These are phyloP conservation scores for Yponomeuta cagnagella DNA, from an alignment of 2,888 invertebrate species.

Conservation along the genomic window DNA sequence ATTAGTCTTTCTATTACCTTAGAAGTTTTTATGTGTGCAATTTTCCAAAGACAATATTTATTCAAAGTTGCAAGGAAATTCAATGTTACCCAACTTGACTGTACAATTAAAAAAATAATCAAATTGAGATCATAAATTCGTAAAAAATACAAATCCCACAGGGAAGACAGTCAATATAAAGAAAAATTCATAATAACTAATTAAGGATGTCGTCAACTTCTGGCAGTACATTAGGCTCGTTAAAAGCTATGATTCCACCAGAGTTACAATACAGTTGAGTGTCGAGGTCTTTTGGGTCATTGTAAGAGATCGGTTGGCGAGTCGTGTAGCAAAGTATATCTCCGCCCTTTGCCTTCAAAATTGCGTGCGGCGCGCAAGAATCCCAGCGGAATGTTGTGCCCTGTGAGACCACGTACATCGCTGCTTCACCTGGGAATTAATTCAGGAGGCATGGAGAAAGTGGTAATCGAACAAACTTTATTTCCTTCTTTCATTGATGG, in stretches of 20 bases:
- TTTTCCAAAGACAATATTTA: too few species aligned
- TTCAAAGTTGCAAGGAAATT: too few species aligned
- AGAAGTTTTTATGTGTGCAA: too few species aligned
- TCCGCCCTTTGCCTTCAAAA: slow-evolving; percentile 87
- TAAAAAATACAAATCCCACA: not conserved
- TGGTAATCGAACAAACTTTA: not conserved
- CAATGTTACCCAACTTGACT: too few species aligned
- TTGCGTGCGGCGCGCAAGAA: slow-evolving; percentile 92
- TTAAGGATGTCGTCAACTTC: slow-evolving; percentile 6
- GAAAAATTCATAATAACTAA: not conserved
- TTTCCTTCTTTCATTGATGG: too few species aligned
- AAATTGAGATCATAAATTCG: slow-evolving; percentile 1
- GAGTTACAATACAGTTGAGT: slow-evolving; percentile 52
- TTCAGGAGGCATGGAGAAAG: not conserved
- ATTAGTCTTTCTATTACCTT: too few species aligned
- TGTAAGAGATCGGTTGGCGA: slow-evolving; percentile 46
- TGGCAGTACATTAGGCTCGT: slow-evolving; percentile 30
- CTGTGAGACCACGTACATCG: slow-evolving; percentile 85
- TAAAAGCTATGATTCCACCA: slow-evolving; percentile 57
- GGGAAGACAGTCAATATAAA: not conserved
- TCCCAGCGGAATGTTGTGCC: slow-evolving; percentile 93
- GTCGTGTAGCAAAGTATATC: slow-evolving; percentile 65
- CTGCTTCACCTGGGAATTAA: slow-evolving; percentile 49
- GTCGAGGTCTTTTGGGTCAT: slow-evolving; percentile 38
- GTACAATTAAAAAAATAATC: not conserved